Evolutionary conservation across 1,140 invertebrate genomes (phyloP).

Genomic region (Thrips palmi): DNA sequence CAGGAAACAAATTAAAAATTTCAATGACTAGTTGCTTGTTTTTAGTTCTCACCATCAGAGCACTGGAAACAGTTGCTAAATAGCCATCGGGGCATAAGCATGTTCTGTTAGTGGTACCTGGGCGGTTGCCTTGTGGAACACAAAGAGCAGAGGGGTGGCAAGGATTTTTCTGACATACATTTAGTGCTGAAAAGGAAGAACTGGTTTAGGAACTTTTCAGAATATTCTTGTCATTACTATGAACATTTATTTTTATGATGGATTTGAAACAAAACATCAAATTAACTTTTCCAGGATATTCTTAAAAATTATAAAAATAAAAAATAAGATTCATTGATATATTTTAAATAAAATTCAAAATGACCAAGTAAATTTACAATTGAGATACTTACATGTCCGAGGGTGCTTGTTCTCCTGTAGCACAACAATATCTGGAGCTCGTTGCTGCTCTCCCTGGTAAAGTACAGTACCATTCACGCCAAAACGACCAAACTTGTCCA

Average conservation of each 20-base stretch:
- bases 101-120: conserved; percentile 23
- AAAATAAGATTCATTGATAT: no score
- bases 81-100: conserved; percentile 55
- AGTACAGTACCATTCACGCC: conserved; percentile 32
- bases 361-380: not conserved
- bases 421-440: conserved; percentile 43
- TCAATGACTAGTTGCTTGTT: no score
- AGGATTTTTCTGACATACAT: conserved; percentile 25
- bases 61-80: not conserved
- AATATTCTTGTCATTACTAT: no score
- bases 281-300: no score
- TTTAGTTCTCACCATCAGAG: not conserved
- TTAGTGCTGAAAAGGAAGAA: conserved; percentile 22
- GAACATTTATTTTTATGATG: no score
- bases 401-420: conserved; percentile 42
- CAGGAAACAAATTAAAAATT: no score
- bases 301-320: no score
- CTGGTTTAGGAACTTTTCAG: no score
- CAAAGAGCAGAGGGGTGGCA: conserved; percentile 39
- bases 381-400: not conserved
- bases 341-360: conserved; percentile 9
- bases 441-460: conserved; percentile 28
- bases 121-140: conserved; percentile 11
- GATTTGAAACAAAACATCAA: no score
- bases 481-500: conserved; percentile 51